Evolutionary conservation across 2,888 invertebrate genomes (phyloP), one percentile per base, ranked within the genome.

Genomic region (Aplocera efformata): DNA sequence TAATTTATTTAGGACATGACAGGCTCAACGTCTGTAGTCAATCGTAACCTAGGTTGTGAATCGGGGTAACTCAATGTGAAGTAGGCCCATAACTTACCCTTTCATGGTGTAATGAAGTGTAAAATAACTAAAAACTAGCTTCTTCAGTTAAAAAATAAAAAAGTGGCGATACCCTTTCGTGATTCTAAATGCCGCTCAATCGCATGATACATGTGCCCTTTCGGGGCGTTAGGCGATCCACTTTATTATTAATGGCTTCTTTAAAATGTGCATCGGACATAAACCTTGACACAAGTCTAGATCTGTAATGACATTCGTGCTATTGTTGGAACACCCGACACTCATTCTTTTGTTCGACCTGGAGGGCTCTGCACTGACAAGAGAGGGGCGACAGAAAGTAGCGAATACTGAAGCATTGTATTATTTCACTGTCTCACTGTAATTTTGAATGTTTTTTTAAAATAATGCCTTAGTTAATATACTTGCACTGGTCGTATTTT

Each of bases 271-370:
- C 48, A 51, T 42, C 35, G 55, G 47, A 41, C 45, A 21, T 26
- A 39, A 41, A 50, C 58, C 61, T 62, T 61, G 63, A 63, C 60
- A 60, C 42, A 32, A 50, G 53, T 48, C 50, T 46, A 50, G 43
- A 49, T 56, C 50, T 39, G 55, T 63, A 61, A 63, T 60, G 54
- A 58, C 56, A 60, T 64, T 54, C 58, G 37, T 25, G 51, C 61
- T 60, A 63, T 67, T 66, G 64, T 63, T 58, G 51, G 50, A 33
- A 45, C 13, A 41, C 36, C 9, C 48, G 36, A 40, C 60, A 63
- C 60, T 53, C 50, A 53, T 54, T 64, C 67, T 63, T 62, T 66
- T 67, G 67, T 67, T 62, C 40, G 40, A 42, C 29, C 47, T 56
- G 50, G 60, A 60, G 63, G 41, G 56, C 32, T 35, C 37, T 29